Percentiles rank a stretch among this genome's conserved stretches.
Conservation (phyloP, 2,797 vertebrate species). For the Arnoldichthys spilopterus region DNA sequence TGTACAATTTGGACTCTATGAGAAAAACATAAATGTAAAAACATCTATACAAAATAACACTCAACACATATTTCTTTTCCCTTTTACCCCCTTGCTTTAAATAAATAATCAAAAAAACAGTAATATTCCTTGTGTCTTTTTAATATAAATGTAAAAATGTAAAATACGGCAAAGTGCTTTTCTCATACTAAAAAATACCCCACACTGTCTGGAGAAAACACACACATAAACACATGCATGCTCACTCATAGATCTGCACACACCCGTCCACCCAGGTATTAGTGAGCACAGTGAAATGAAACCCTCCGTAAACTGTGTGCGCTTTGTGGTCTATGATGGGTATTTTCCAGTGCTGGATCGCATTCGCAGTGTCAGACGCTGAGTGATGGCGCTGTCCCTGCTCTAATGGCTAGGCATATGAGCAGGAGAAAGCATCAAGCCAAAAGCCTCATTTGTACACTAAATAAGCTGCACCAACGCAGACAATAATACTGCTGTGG, state of each 20-base stretch:
- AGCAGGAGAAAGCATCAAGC: conserved; percentile 43
- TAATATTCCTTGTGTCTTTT: too few relatives aligned
- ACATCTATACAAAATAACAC: too few relatives aligned
- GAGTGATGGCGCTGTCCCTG: conserved; percentile 39
- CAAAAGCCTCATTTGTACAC: conserved; percentile 52
- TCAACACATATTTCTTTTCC: too few relatives aligned
- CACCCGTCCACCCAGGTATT: conserved; percentile 8
- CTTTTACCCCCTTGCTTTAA: too few relatives aligned
- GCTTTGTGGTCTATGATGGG: conserved; percentile 2
- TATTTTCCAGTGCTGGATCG: conserved; percentile 1
- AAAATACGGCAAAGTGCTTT: too few relatives aligned
- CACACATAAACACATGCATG: background rate
- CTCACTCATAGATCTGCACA: background rate
- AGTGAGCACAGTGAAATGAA: background rate
- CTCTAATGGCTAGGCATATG: conserved; percentile 40
- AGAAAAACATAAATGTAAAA: too few relatives aligned
- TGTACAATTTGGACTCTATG: too few relatives aligned
- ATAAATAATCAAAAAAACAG: too few relatives aligned
- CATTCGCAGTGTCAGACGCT: conserved; percentile 30
- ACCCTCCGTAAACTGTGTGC: conserved; percentile 10
- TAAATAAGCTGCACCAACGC: conserved; percentile 50
- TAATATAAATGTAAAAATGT: too few relatives aligned
- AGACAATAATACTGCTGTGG: conserved; percentile 57
- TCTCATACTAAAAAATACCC: background rate
- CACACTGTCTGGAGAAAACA: background rate